Percentiles rank a stretch among this genome's conserved stretches.
These are phyloP conservation scores for Corynorhinus townsendii DNA, from an alignment of 2,113 vertebrate genomes.

Conservation along the genomic window DNA sequence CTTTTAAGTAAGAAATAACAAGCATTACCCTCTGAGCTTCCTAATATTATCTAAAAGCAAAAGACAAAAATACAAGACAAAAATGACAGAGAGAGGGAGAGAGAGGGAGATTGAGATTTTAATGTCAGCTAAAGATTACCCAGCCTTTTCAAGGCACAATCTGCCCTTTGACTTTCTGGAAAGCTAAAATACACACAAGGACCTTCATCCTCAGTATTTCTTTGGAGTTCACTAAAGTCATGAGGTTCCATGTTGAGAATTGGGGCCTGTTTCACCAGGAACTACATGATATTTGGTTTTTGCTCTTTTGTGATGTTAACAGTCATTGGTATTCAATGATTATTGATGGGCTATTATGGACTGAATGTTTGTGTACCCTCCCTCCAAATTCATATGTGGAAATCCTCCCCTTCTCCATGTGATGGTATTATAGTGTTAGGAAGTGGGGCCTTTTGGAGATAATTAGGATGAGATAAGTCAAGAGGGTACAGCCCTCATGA, in stretches of 20 bases:
- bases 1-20: neutral
- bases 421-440: neutral
- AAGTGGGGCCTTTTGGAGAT: neutral
- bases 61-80: neutral
- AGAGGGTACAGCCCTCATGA: neutral
- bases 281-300: neutral
- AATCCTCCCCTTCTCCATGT: neutral
- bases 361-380: neutral
- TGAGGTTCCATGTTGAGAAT: neutral
- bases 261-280: neutral
- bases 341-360: neutral
- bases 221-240: neutral
- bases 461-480: neutral
- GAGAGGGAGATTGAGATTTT: neutral
- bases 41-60: neutral
- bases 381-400: too few relatives aligned
- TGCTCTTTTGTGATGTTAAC: neutral
- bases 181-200: neutral
- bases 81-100: neutral
- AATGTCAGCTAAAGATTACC: neutral
- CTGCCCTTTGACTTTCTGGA: neutral
- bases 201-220: neutral
- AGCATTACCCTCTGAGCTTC: neutral
- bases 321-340: neutral
- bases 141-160: neutral